These are phyloP conservation scores for Dreissena rostriformis DNA, from an alignment of 1,140 invertebrate species.

Conservation along the genomic window DNA sequence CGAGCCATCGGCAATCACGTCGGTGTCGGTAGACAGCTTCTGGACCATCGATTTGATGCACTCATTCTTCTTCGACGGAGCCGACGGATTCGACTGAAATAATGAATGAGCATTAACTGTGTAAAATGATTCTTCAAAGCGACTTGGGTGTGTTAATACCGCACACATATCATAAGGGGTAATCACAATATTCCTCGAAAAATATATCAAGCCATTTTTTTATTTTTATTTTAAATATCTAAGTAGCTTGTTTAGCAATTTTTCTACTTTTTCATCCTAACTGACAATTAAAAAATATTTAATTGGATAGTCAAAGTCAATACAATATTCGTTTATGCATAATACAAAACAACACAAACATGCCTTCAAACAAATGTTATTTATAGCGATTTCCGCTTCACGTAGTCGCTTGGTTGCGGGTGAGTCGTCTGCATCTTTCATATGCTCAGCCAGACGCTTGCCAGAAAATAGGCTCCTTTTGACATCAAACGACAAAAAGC, in stretches of 20 bases:
- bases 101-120: too few species aligned
- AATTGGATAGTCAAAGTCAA: too few species aligned
- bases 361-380: conserved; percentile 16
- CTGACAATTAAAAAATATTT: too few species aligned
- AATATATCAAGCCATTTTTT: too few species aligned
- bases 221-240: too few species aligned
- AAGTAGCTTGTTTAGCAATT: too few species aligned
- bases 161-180: too few species aligned
- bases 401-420: conserved; percentile 37
- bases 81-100: neutral
- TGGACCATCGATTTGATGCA: conserved; percentile 40
- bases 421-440: conserved; percentile 6
- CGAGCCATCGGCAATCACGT: conserved; percentile 87
- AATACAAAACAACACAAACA: neutral
- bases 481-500: conserved; percentile 51
- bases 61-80: neutral
- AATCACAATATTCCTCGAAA: too few species aligned
- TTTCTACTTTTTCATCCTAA: too few species aligned
- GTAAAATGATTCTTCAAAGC: too few species aligned
- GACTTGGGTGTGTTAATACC: too few species aligned
- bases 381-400: conserved; percentile 31
- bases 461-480: conserved; percentile 51
- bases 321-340: too few species aligned
- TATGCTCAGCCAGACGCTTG: conserved; percentile 11
- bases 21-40: conserved; percentile 33